phyloP scores from a whole-genome alignment of 1,140 invertebrate species.

The Euura lappo region DNA sequence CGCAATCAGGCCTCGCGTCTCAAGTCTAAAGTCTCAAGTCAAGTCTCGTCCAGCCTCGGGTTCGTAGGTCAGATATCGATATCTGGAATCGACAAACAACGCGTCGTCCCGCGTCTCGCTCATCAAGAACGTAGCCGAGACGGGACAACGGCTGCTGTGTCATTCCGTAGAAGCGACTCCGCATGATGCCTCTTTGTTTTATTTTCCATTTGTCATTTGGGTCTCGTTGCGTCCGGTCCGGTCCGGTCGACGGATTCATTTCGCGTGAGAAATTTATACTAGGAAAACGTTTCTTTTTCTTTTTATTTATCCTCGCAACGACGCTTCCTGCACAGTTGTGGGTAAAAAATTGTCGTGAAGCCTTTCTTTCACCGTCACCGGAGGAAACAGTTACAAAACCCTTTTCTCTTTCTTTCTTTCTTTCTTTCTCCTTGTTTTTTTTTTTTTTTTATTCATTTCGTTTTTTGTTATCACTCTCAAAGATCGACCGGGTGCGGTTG shows the following conservation, averaged over 20 bases:
- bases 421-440: too few relatives aligned
- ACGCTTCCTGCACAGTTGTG: neutral
- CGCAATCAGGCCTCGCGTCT: neutral
- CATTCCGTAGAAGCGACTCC: conserved; percentile 23
- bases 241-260: neutral
- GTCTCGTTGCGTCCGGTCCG: too few relatives aligned
- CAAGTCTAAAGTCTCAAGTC: neutral
- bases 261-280: neutral
- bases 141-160: conserved; percentile 28
- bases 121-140: conserved; percentile 26
- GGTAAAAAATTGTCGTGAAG: too few relatives aligned
- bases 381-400: neutral
- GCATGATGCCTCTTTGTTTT: too few relatives aligned
- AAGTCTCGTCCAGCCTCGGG: neutral
- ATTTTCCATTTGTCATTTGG: too few relatives aligned
- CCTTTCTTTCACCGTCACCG: too few relatives aligned
- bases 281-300: neutral
- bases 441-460: too few relatives aligned
- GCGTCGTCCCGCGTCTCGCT: conserved; percentile 17
- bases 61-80: conserved; percentile 32
- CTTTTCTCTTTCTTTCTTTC: neutral
- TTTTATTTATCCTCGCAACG: neutral
- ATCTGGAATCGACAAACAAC: conserved; percentile 38
- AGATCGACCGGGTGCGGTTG: neutral
- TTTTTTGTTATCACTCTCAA: neutral